A percentile compares a stretch with the other conserved stretches of the same genome.
phyloP scores from a whole-genome alignment of 1,140 invertebrate genomes.

The Oscheius sp. region DNA sequence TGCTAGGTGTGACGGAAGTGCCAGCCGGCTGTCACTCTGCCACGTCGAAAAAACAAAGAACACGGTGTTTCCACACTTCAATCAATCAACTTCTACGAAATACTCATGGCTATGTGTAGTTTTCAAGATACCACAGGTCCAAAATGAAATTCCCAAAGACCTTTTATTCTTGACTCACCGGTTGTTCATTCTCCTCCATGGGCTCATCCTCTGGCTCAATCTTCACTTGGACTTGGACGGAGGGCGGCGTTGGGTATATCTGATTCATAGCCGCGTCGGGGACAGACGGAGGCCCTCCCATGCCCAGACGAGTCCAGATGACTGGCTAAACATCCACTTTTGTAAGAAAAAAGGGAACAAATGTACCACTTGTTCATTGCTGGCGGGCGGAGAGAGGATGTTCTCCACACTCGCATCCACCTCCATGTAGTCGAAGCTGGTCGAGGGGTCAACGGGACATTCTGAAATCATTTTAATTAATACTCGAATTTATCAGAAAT shows the following conservation, averaged over 20 bases:
- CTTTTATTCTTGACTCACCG: background rate
- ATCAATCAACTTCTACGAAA: too few relatives aligned
- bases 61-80: too few relatives aligned
- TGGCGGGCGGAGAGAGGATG: slow-evolving; percentile 28
- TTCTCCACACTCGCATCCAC: background rate
- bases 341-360: background rate
- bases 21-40: too few relatives aligned
- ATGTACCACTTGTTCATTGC: slow-evolving; percentile 22
- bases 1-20: too few relatives aligned
- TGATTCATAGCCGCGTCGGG: slow-evolving; percentile 21
- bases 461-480: too few relatives aligned
- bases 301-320: too few relatives aligned
- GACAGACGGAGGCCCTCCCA: background rate
- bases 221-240: slow-evolving; percentile 10
- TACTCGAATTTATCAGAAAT: too few relatives aligned
- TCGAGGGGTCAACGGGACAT: too few relatives aligned
- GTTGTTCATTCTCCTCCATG: background rate
- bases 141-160: background rate
- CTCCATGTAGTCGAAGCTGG: too few relatives aligned
- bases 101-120: too few relatives aligned
- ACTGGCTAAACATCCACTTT: background rate
- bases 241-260: slow-evolving; percentile 36
- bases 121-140: too few relatives aligned
- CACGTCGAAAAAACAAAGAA: too few relatives aligned
- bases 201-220: background rate